Conservation (phyloP, 1,140 invertebrate species). For the Saccostrea cuccullata region DNA sequence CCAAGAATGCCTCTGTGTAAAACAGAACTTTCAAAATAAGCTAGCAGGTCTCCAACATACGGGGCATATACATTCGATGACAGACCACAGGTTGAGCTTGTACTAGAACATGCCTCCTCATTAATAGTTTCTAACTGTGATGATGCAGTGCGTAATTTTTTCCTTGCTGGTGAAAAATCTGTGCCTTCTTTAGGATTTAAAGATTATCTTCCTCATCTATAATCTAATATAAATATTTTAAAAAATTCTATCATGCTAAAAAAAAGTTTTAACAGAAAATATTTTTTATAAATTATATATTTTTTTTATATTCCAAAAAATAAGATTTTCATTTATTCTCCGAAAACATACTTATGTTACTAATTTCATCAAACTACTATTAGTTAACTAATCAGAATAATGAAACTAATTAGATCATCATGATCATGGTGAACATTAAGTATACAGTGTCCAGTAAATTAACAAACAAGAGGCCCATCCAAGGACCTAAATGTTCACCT, state of each 20-base stretch:
- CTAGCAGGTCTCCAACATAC: neutral
- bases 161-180: neutral
- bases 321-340: neutral
- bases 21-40: neutral
- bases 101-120: neutral
- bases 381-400: too few relatives aligned
- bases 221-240: neutral
- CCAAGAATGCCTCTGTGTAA: too few relatives aligned
- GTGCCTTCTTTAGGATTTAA: neutral
- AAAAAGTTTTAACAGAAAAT: neutral
- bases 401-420: too few relatives aligned
- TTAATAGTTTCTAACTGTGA: neutral
- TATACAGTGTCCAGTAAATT: too few relatives aligned
- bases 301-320: neutral
- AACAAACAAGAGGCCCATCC: too few relatives aligned
- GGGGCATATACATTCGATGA: neutral
- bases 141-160: neutral
- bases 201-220: neutral
- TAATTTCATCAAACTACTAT: too few relatives aligned
- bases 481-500: too few relatives aligned
- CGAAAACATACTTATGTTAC: neutral
- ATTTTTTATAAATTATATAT: neutral
- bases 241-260: neutral
- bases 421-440: too few relatives aligned
- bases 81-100: neutral